Evolutionary conservation across 2,888 invertebrate species (phyloP).

Genomic region (Pollenia angustigena): DNA sequence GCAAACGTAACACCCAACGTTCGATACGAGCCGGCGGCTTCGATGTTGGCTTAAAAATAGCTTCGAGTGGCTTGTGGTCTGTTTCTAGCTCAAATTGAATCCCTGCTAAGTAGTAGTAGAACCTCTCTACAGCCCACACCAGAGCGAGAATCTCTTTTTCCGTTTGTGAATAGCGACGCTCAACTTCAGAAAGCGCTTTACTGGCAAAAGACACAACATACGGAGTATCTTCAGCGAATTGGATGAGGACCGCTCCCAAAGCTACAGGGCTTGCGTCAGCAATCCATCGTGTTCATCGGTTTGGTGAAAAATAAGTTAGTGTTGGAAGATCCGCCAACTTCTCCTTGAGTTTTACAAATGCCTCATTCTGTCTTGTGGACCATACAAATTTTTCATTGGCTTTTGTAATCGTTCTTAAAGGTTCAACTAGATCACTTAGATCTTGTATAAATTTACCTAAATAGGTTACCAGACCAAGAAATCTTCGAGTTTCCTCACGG

Average conservation of each 20-base stretch:
- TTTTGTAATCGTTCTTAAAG: background rate
- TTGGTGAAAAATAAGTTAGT: conserved; percentile 77
- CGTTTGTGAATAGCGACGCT: conserved; percentile 75
- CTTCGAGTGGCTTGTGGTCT: conserved; percentile 72
- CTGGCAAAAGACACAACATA: conserved; percentile 68
- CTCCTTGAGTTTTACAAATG: conserved; percentile 75
- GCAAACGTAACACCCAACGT: conserved; percentile 51
- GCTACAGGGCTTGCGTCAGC: no score
- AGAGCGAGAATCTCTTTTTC: conserved; percentile 18
- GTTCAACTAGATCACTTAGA: background rate
- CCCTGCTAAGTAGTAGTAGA: conserved; percentile 64
- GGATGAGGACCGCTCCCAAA: conserved; percentile 70
- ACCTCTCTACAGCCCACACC: no score
- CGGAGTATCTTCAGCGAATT: conserved; percentile 67
- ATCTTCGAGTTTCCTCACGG: conserved; percentile 22
- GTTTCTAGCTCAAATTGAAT: conserved; percentile 68
- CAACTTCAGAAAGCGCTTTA: conserved; percentile 78
- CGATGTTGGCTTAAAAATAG: conserved; percentile 73
- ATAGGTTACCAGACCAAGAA: conserved; percentile 33
- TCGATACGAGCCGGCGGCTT: conserved; percentile 63
- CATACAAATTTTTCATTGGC: conserved; percentile 75
- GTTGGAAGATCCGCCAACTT: conserved; percentile 64
- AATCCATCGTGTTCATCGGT: conserved; percentile 53
- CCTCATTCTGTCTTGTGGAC: conserved; percentile 72
- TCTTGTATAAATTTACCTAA: background rate